Conservation (phyloP, 2,113 vertebrate species). For the Notiomystis cincta region DNA sequence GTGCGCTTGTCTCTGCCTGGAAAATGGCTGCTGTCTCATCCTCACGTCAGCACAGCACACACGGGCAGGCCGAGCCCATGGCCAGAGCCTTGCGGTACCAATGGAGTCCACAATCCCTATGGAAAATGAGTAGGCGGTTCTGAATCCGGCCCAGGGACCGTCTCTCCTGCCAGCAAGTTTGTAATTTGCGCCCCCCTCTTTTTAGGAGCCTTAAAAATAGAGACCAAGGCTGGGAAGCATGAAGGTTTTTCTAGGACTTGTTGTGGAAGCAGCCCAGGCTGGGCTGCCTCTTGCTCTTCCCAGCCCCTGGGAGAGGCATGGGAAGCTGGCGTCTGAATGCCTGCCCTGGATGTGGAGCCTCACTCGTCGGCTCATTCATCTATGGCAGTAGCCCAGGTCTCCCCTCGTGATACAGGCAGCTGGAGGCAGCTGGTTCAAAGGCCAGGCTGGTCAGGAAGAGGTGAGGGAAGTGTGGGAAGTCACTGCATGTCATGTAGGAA, state of each 20-base stretch:
- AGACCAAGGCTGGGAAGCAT: neutral
- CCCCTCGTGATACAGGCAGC: neutral
- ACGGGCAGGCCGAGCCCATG: neutral
- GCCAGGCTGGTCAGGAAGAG: conserved; percentile 44
- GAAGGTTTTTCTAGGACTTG: neutral
- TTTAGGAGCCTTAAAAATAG: conserved; percentile 36
- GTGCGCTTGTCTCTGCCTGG: neutral
- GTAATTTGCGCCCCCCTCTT: neutral
- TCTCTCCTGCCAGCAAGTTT: neutral
- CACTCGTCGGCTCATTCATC: neutral
- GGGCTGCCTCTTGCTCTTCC: neutral
- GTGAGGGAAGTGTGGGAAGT: conserved; percentile 33
- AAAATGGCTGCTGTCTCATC: neutral
- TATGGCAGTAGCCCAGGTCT: neutral
- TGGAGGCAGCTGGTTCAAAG: conserved; percentile 28
- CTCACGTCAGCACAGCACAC: neutral
- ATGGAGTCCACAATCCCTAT: neutral
- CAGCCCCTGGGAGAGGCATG: neutral
- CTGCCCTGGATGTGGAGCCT: neutral
- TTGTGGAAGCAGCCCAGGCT: neutral
- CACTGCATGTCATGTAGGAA: neutral
- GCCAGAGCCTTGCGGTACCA: neutral
- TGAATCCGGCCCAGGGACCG: fast-evolving
- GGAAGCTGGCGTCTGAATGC: neutral
- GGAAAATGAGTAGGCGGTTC: conserved; percentile 33